These are phyloP conservation scores for Zootermopsis nevadensis DNA, from an alignment of 2,888 invertebrate genomes.

Conservation along the genomic window DNA sequence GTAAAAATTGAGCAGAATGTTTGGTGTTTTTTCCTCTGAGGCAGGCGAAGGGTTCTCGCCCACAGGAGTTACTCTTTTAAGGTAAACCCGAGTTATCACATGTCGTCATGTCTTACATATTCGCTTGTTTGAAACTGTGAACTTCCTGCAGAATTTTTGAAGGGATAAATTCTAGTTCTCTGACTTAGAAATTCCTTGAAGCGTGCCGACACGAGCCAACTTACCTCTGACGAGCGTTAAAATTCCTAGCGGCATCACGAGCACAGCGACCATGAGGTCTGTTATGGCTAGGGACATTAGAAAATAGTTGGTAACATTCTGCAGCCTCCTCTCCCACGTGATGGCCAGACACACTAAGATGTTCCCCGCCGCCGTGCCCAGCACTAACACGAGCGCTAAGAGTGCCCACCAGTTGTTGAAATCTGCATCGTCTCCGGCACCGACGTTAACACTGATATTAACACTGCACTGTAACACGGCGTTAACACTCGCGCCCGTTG, in stretches of 20 bases:
- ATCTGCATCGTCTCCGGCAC: background rate
- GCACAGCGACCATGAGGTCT: conserved; percentile 91
- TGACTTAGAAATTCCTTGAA: too few relatives aligned
- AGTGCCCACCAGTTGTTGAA: conserved; percentile 84
- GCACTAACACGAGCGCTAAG: conserved; percentile 79
- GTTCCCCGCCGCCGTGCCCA: conserved; percentile 92
- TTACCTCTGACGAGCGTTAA: conserved; percentile 84
- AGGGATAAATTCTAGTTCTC: too few relatives aligned
- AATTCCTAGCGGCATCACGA: conserved; percentile 96
- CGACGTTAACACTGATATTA: background rate
- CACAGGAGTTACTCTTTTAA: too few relatives aligned
- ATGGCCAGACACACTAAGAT: conserved; percentile 94
- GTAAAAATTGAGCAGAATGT: too few relatives aligned
- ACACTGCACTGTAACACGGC: background rate
- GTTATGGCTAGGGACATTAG: conserved; percentile 95
- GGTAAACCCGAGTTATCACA: too few relatives aligned
- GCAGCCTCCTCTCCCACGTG: conserved; percentile 88
- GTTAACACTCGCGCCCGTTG: background rate
- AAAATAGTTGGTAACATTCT: conserved; percentile 98
- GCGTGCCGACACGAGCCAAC: conserved; percentile 56
- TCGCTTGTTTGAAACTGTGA: too few relatives aligned
- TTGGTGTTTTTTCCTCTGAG: too few relatives aligned
- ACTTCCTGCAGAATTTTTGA: too few relatives aligned
- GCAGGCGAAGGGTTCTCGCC: too few relatives aligned
- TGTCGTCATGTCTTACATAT: too few relatives aligned